Conservation (phyloP, 2,888 invertebrate genomes). For the Tyria jacobaeae region DNA sequence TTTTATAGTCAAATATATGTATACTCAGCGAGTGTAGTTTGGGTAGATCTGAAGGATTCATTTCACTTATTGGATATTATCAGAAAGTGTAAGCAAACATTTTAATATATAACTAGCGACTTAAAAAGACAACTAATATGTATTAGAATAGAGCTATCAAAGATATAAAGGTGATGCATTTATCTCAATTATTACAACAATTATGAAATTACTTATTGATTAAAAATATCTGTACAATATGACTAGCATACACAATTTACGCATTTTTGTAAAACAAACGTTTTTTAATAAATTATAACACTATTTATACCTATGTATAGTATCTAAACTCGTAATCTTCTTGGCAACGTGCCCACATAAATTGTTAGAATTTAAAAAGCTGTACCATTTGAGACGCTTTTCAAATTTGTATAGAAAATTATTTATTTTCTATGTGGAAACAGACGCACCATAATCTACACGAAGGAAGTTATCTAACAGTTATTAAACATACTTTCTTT, state of each 20-base stretch:
- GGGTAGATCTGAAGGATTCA: background rate
- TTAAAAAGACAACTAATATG: too few species aligned
- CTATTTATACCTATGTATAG: constrained; percentile 75
- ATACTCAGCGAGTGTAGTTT: background rate
- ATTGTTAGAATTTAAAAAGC: constrained; percentile 28
- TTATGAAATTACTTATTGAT: constrained; percentile 67
- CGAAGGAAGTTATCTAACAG: background rate
- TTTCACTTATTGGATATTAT: too few species aligned
- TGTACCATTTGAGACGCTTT: constrained; percentile 30
- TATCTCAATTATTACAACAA: constrained; percentile 69
- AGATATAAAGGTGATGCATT: constrained; percentile 40
- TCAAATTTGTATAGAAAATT: constrained; percentile 22
- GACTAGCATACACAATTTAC: constrained; percentile 80
- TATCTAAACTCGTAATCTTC: constrained; percentile 14
- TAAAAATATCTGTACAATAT: constrained; percentile 81
- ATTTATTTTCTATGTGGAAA: constrained; percentile 33
- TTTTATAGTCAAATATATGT: too few species aligned
- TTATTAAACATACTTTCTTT: background rate
- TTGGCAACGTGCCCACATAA: constrained; percentile 31
- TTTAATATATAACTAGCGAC: too few species aligned
- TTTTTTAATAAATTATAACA: constrained; percentile 68
- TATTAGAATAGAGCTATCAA: constrained; percentile 51
- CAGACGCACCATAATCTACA: constrained; percentile 21
- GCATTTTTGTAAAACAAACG: constrained; percentile 63
- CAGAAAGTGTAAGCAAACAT: too few species aligned